Evolutionary conservation across 2,113 vertebrate genomes (phyloP).

Genomic region (Hydrolagus affinis): DNA sequence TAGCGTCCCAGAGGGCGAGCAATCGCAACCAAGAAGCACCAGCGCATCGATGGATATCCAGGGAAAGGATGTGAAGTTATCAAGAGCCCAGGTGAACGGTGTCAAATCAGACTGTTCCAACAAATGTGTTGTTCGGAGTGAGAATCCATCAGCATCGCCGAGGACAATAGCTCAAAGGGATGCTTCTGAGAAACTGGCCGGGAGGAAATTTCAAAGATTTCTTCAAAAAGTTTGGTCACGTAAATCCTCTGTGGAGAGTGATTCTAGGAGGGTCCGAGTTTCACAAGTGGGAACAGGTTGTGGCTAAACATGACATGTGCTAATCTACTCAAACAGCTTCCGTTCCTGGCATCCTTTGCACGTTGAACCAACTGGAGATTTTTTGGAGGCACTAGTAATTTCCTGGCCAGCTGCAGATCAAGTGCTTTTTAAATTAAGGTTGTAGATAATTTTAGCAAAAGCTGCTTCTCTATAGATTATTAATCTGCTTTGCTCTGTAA

Average conservation of each 20-base stretch:
- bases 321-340: constrained; percentile 74
- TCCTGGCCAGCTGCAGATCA: constrained; percentile 77
- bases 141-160: background rate
- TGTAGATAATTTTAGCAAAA: constrained; percentile 60
- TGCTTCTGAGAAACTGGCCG: background rate
- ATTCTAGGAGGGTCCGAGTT: constrained; percentile 40
- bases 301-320: constrained; percentile 57
- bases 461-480: constrained; percentile 65
- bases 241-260: constrained; percentile 16
- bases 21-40: background rate
- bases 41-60: background rate
- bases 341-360: constrained; percentile 65
- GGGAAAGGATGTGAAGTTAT: background rate
- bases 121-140: background rate
- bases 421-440: constrained; percentile 46
- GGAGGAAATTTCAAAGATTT: too few relatives aligned
- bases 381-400: constrained; percentile 70
- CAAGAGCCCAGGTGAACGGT: background rate
- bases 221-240: constrained; percentile 22
- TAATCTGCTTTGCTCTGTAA: constrained; percentile 58
- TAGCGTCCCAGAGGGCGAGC: background rate
- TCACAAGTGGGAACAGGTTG: constrained; percentile 57
- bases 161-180: background rate
- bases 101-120: background rate
- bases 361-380: constrained; percentile 67